Percentiles rank a stretch among this genome's conserved stretches.
Evolutionary conservation across 2,113 vertebrate genomes (phyloP).

Genomic region (Tauraco erythrolophus): DNA sequence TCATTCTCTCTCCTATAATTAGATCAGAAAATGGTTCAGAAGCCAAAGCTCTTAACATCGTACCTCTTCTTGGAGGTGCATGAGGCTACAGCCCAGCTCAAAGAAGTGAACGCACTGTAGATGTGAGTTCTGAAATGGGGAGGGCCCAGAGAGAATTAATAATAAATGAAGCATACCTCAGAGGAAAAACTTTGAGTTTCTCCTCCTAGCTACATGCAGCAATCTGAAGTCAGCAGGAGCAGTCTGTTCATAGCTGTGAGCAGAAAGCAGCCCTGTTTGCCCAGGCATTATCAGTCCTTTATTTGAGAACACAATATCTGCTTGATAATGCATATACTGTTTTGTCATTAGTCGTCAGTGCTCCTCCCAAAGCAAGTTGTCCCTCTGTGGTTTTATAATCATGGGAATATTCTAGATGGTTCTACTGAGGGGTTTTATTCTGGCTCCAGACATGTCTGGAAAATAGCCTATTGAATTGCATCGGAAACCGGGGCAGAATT

Average conservation of each 20-base stretch:
- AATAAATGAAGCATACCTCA: neutral
- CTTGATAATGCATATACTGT: slow-evolving; percentile 3
- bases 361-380: slow-evolving; percentile 34
- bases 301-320: slow-evolving; percentile 12
- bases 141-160: neutral
- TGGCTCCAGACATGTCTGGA: slow-evolving; percentile 63
- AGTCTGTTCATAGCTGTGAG: neutral
- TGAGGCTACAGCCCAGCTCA: neutral
- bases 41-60: neutral
- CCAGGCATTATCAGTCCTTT: slow-evolving; percentile 24
- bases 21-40: neutral
- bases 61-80: neutral
- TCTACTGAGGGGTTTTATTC: neutral
- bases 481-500: slow-evolving; percentile 76
- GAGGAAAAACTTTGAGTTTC: neutral
- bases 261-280: neutral
- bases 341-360: neutral
- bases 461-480: slow-evolving; percentile 69
- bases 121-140: neutral
- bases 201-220: neutral
- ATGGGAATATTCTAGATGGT: slow-evolving; percentile 44
- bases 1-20: neutral
- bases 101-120: neutral
- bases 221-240: neutral
- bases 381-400: slow-evolving; percentile 42